Evolutionary conservation across 2,113 vertebrate species (phyloP).

Genomic region (Tyrannus savana): DNA sequence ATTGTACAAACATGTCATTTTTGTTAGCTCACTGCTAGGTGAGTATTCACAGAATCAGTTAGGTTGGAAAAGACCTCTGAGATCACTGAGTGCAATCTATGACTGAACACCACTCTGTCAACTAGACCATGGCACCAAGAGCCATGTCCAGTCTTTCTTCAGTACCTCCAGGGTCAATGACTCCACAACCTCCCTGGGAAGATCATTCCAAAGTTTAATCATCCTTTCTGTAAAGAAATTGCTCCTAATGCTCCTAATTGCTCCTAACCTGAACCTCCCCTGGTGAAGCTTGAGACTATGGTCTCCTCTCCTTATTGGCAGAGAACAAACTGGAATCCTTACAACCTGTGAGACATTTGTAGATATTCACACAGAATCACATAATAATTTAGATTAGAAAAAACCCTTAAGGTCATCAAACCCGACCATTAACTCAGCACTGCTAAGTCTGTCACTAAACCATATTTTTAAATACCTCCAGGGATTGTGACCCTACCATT

Average conservation of each 20-base stretch:
- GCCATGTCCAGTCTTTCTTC: background rate
- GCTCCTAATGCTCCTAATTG: background rate
- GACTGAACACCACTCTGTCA: accelerated
- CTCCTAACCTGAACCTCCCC: background rate
- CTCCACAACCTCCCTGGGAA: background rate
- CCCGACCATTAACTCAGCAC: background rate
- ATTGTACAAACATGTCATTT: background rate
- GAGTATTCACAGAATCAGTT: background rate
- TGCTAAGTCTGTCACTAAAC: background rate
- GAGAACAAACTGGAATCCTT: background rate
- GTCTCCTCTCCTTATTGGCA: background rate
- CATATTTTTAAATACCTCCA: background rate
- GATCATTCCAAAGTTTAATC: background rate
- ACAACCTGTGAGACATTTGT: background rate
- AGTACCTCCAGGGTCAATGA: background rate
- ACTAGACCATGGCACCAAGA: background rate
- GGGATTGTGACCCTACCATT: background rate
- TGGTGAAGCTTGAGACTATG: accelerated
- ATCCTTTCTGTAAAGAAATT: background rate
- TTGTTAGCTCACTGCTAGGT: background rate
- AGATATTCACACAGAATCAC: background rate
- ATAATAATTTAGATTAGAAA: background rate
- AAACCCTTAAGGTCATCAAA: accelerated
- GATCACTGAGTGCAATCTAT: accelerated
- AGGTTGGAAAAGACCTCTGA: background rate